Percentiles rank a stretch among this genome's conserved stretches.
phyloP scores from a whole-genome alignment of 2,797 vertebrate species.

The Craterocephalus amniculus region DNA sequence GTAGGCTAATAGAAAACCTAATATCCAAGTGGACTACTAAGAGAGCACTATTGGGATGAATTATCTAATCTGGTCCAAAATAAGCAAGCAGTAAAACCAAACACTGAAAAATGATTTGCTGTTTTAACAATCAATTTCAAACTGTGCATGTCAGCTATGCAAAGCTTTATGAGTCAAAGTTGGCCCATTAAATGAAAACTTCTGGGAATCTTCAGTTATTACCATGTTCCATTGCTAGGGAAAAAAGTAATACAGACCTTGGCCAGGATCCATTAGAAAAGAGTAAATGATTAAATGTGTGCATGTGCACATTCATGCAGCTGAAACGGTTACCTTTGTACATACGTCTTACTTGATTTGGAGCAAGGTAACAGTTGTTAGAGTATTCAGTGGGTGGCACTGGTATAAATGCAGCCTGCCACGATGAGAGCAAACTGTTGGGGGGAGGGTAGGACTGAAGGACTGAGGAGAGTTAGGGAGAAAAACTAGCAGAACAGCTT shows the following conservation, averaged over 20 bases:
- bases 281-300: constrained; percentile 43
- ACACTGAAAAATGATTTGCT: constrained; percentile 4
- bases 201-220: constrained; percentile 56
- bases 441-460: constrained; percentile 28
- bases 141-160: constrained; percentile 11
- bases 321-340: constrained; percentile 37
- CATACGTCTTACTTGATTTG: constrained; percentile 45
- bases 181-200: constrained; percentile 43
- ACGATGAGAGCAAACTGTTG: constrained; percentile 52
- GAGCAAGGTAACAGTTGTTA: constrained; percentile 38
- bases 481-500: constrained; percentile 44
- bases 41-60: not conserved
- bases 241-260: constrained; percentile 43
- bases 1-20: not conserved
- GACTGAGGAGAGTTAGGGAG: constrained; percentile 32
- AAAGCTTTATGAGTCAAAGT: constrained; percentile 24
- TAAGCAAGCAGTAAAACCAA: not conserved
- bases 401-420: constrained; percentile 32
- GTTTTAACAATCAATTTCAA: constrained; percentile 17
- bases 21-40: not conserved
- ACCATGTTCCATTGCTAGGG: constrained; percentile 37
- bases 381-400: constrained; percentile 35
- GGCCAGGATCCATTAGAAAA: constrained; percentile 38
- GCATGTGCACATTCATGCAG: not conserved
- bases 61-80: not conserved